Percentiles rank a stretch among this genome's conserved stretches.
Conservation (phyloP, 1,140 invertebrate genomes). For the Mycetomoellerius zeteki region DNA sequence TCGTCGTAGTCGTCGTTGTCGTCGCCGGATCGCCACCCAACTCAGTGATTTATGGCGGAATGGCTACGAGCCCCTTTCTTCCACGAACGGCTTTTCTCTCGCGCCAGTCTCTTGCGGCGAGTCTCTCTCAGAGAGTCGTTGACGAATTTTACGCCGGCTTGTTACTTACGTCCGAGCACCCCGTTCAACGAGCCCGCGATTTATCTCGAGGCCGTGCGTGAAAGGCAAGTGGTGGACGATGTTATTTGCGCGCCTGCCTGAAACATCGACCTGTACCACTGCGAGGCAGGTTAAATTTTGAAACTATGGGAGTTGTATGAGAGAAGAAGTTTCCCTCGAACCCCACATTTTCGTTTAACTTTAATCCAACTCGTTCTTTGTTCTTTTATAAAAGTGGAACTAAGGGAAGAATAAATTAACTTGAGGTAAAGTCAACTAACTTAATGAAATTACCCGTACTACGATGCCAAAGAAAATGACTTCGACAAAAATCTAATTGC, state of each 20-base stretch:
- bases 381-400: background rate
- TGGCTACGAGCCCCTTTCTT: conserved; percentile 30
- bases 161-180: conserved; percentile 57
- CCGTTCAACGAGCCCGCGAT: conserved; percentile 41
- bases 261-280: conserved; percentile 39
- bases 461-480: background rate
- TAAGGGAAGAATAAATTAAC: conserved; percentile 3
- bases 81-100: conserved; percentile 13
- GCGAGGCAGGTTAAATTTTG: background rate
- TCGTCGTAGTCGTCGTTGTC: conserved; percentile 35
- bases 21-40: conserved; percentile 31
- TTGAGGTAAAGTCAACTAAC: conserved; percentile 8
- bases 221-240: conserved; percentile 23
- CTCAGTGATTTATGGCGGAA: conserved; percentile 54
- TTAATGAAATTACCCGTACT: background rate
- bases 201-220: conserved; percentile 51
- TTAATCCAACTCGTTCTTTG: conserved; percentile 18
- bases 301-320: conserved; percentile 19
- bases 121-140: conserved; percentile 1
- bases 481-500: background rate
- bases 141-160: conserved; percentile 54
- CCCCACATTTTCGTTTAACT: conserved; percentile 7
- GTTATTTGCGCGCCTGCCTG: conserved; percentile 37
- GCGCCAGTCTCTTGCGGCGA: conserved; percentile 12
- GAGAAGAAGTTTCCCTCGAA: background rate